Percentiles rank a stretch among this genome's conserved stretches.
Conservation (phyloP, 2,888 invertebrate species). For the Drosophila diplacantha region DNA sequence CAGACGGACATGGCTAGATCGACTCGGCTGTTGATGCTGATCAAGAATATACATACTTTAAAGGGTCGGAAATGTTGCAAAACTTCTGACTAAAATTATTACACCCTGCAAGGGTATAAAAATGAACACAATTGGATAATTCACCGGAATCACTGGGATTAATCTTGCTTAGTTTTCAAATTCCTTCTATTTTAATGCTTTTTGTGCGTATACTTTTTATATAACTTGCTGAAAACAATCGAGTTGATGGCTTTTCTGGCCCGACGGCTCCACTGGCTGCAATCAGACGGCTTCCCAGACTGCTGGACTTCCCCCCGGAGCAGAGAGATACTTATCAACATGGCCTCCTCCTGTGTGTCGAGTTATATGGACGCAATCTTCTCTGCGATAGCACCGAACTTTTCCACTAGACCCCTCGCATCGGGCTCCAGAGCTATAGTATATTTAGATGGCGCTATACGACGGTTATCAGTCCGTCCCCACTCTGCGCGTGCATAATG, state of each 20-base stretch:
- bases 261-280: not conserved
- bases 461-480: conserved; percentile 16
- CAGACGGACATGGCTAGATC: too few relatives aligned
- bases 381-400: conserved; percentile 29
- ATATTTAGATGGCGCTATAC: not conserved
- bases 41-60: too few relatives aligned
- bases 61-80: too few relatives aligned
- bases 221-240: not conserved
- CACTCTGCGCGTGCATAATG: conserved; percentile 18
- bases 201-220: not conserved
- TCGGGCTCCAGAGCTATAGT: conserved; percentile 1
- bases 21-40: too few relatives aligned
- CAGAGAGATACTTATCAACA: conserved; percentile 17
- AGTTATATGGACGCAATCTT: conserved; percentile 20
- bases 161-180: not conserved
- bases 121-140: not conserved
- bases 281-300: conserved; percentile 11
- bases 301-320: conserved; percentile 26
- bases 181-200: not conserved
- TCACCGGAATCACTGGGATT: not conserved
- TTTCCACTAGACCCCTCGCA: conserved; percentile 23
- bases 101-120: too few relatives aligned
- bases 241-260: not conserved
- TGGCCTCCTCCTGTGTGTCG: too few relatives aligned
- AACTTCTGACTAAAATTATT: too few relatives aligned